These are phyloP conservation scores for Tenthredo amoena DNA, from an alignment of 2,888 invertebrate genomes.

Conservation along the genomic window DNA sequence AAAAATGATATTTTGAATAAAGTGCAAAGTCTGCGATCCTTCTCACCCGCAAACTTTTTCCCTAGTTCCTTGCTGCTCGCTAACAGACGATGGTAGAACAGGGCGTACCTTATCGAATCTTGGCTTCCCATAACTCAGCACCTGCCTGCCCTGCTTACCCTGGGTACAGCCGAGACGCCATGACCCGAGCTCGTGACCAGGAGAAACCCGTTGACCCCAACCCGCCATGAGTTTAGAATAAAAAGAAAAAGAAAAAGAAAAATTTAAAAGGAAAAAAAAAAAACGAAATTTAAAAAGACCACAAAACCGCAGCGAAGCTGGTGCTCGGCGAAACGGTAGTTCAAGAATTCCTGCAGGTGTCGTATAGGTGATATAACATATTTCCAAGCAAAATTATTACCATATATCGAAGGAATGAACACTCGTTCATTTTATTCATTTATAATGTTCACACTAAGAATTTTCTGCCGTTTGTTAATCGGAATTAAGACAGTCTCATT, in stretches of 20 bases:
- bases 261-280: background rate
- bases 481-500: too few relatives aligned
- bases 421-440: background rate
- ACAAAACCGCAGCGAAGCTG: conserved; percentile 6
- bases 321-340: conserved; percentile 37
- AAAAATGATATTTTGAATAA: conserved; percentile 40
- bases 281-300: background rate
- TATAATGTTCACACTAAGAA: too few relatives aligned
- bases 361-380: conserved; percentile 13
- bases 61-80: background rate
- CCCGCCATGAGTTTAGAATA: conserved; percentile 32
- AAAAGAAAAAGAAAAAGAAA: background rate
- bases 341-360: conserved; percentile 37
- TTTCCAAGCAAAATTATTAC: background rate
- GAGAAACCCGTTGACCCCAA: conserved; percentile 49
- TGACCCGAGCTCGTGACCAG: conserved; percentile 49
- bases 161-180: conserved; percentile 36
- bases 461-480: too few relatives aligned
- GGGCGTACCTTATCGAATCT: conserved; percentile 49
- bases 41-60: conserved; percentile 4
- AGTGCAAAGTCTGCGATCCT: conserved; percentile 36
- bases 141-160: conserved; percentile 48
- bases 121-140: conserved; percentile 49
- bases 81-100: conserved; percentile 17
- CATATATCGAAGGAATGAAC: too few relatives aligned